Evolutionary conservation across 1,140 invertebrate genomes (phyloP), one percentile per base, ranked within the genome.

Genomic region (Scaptomyza hsui): DNA sequence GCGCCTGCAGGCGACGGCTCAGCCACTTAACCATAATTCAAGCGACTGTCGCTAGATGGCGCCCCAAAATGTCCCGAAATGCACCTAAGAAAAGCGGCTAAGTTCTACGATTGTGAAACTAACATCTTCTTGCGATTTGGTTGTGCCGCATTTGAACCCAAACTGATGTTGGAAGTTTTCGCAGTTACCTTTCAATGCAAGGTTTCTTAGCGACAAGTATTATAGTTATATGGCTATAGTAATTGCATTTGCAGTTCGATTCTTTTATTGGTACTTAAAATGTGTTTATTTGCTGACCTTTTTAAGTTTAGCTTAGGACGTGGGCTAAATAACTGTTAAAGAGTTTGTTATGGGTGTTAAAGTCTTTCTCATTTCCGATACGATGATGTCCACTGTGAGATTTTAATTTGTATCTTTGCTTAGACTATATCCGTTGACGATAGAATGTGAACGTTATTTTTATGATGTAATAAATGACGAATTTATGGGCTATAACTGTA

Each of bases 11-110:
- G 53, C 63, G 69, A 60, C 53, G 47, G 55, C 63, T 41, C 26
- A 45, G 62, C 61, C 72, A 85, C 77, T 77, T 81, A 80, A 59
- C 80, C 80, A 80, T 75, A 81, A 74, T 70, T 85, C 80, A 85
- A 78, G 48, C 48, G 51, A 9, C 47, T 48, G 59, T 67, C 69
- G 42, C 45, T 67, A 52, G 52, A 41, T 69, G 80, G 67, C 75
- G 63, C 75, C 79, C 45, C 39, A 29, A 29, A 2, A 6, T n/a
- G n/a, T 41, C 7, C 39, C 26, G 19, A 60, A 67, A n/a, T 63
- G 62, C 49, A 71, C 7, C 16, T 13, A 51, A 64, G 49, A 41
- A 13, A 62, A 59, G 55, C 16, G 37, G 39, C 42, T 57, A 42
- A 12, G 35, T 35, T 55, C 49, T 39, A 37, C 35, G 48, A 49